Evolutionary conservation across 2,888 invertebrate genomes (phyloP).

Genomic region (Perizoma affinitatum): DNA sequence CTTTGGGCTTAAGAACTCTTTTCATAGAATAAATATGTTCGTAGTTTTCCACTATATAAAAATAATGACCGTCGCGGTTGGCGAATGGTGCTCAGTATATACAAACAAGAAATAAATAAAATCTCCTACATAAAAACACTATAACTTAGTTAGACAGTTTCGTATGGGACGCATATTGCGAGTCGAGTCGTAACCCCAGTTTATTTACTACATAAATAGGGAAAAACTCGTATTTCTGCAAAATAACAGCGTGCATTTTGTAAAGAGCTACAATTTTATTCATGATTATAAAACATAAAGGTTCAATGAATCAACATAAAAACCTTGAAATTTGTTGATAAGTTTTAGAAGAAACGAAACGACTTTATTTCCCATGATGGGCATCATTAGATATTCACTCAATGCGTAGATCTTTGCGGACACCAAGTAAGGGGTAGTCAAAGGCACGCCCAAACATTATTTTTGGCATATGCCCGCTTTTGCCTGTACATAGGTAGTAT

Average conservation of each 20-base stretch:
- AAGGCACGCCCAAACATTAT: too few species aligned
- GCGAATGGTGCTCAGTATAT: not conserved
- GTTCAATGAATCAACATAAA: not conserved
- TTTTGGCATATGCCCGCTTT: too few species aligned
- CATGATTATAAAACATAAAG: not conserved
- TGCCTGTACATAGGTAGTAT: too few species aligned
- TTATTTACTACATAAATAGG: conserved; percentile 24
- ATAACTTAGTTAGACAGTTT: conserved; percentile 6
- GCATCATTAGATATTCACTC: too few species aligned
- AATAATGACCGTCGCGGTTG: too few species aligned
- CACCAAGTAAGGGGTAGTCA: too few species aligned
- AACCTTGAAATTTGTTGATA: not conserved
- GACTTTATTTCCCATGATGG: too few species aligned
- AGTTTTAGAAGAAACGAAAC: too few species aligned
- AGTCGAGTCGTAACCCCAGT: conserved; percentile 15
- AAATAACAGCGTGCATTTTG: conserved; percentile 7
- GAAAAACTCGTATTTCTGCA: conserved; percentile 8
- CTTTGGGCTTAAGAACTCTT: too few species aligned
- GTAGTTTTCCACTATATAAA: too few species aligned
- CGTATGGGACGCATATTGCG: conserved; percentile 9
- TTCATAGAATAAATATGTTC: too few species aligned
- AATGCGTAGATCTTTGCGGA: too few species aligned
- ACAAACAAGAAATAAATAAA: not conserved
- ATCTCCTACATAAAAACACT: conserved; percentile 4
- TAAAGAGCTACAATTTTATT: conserved; percentile 1